Conservation (phyloP, 2,113 vertebrate genomes). For the Taxidea taxus region DNA sequence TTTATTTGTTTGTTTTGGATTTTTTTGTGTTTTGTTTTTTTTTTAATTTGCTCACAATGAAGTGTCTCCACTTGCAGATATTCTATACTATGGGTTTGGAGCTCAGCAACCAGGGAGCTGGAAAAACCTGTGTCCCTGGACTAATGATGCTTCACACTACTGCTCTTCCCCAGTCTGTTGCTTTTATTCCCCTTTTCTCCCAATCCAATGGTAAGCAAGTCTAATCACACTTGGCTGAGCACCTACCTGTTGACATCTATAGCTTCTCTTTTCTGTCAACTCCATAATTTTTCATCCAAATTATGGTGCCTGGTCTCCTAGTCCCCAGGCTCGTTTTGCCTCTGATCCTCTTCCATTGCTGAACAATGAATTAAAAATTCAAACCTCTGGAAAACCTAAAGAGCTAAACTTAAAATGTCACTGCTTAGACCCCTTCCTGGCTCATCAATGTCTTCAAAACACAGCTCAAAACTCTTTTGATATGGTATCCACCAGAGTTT, state of each 20-base stretch:
- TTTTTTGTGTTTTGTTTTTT: no score
- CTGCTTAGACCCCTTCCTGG: background rate
- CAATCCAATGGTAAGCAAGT: background rate
- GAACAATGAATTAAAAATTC: conserved; percentile 40
- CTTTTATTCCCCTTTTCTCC: background rate
- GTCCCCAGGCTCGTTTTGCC: background rate
- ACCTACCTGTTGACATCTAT: background rate
- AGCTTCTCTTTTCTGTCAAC: background rate
- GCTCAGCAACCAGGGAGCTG: background rate
- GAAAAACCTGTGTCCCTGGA: background rate
- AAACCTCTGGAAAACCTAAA: background rate
- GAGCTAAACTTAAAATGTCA: background rate
- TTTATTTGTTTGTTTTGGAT: no score
- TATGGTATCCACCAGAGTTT: background rate
- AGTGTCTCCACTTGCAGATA: background rate
- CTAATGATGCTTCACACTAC: background rate
- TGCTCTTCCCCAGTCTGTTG: background rate
- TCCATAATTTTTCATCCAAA: background rate
- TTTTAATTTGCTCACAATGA: background rate
- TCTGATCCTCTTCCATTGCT: background rate
- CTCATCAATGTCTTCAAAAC: background rate
- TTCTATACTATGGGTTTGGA: background rate
- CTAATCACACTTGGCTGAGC: background rate
- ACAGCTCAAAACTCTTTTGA: background rate
- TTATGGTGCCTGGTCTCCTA: background rate